Evolutionary conservation across 2,888 invertebrate genomes (phyloP).

Genomic region (Rhabditophanes sp.): DNA sequence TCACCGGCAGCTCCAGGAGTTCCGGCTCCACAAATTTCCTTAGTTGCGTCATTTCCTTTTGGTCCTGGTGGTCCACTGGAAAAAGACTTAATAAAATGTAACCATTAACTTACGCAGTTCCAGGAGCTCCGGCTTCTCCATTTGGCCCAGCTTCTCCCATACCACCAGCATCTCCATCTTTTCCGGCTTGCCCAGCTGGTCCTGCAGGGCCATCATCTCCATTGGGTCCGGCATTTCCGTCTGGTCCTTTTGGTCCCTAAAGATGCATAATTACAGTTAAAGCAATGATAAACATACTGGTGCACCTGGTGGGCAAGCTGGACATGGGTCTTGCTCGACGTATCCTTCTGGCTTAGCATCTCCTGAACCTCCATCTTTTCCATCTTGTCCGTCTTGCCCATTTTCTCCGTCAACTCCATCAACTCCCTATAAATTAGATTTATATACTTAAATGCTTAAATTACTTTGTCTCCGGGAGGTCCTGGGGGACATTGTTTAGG

Average conservation of each 20-base stretch:
- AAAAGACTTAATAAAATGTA: too few relatives aligned
- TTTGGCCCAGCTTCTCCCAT: slow-evolving; percentile 1
- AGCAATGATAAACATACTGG: too few relatives aligned
- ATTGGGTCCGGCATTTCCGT: background rate
- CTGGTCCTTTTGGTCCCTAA: background rate
- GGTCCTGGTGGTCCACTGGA: slow-evolving; percentile 1
- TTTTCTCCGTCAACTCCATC: slow-evolving; percentile 3
- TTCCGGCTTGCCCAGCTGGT: slow-evolving; percentile 1
- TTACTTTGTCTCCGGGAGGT: too few relatives aligned
- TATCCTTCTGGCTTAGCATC: background rate
- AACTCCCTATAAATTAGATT: slow-evolving; percentile 1
- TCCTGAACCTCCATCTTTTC: slow-evolving; percentile 4
- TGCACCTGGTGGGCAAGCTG: too few relatives aligned
- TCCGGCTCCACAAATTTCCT: background rate
- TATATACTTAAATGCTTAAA: too few relatives aligned
- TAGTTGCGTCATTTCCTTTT: background rate
- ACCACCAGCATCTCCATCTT: slow-evolving; percentile 1
- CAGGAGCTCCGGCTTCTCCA: background rate
- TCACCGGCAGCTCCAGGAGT: background rate
- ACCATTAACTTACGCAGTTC: too few relatives aligned
- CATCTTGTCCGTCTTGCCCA: slow-evolving; percentile 2
- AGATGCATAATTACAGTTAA: too few relatives aligned
- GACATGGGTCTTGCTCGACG: background rate
- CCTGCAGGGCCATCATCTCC: background rate
- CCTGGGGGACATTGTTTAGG: too few relatives aligned